Percentiles rank a stretch among this genome's conserved stretches.
Evolutionary conservation across 2,888 invertebrate species (phyloP).

Genomic region (Diplolepis rosae): DNA sequence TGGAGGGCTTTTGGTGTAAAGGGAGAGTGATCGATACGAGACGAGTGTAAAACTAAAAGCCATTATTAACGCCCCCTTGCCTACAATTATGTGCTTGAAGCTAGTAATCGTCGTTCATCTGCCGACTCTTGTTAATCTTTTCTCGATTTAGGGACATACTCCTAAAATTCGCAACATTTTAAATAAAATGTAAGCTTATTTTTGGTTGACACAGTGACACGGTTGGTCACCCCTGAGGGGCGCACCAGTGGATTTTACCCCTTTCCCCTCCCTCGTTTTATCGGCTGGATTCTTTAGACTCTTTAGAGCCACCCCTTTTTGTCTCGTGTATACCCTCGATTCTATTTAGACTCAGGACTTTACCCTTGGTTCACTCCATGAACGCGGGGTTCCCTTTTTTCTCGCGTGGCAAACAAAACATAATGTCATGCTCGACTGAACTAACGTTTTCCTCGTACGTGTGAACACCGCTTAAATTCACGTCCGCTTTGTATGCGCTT

Average conservation of each 20-base stretch:
- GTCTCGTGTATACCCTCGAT: constrained; percentile 52
- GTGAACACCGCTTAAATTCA: constrained; percentile 25
- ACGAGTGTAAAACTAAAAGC: background rate
- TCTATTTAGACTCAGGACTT: constrained; percentile 47
- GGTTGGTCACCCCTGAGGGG: constrained; percentile 58
- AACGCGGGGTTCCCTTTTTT: constrained; percentile 43
- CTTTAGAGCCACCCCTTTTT: constrained; percentile 30
- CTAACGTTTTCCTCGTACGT: constrained; percentile 44
- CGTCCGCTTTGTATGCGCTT: constrained; percentile 22
- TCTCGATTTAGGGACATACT: background rate
- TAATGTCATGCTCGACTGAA: constrained; percentile 55
- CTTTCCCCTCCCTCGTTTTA: background rate
- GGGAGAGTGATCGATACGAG: constrained; percentile 37
- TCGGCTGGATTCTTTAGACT: background rate
- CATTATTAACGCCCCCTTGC: background rate
- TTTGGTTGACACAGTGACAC: constrained; percentile 67
- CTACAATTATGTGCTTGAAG: background rate
- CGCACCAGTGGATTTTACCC: constrained; percentile 34
- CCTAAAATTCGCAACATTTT: background rate
- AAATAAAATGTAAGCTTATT: constrained; percentile 17
- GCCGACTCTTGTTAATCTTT: background rate
- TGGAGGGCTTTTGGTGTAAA: constrained; percentile 31
- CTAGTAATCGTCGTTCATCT: background rate
- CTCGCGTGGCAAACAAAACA: constrained; percentile 51
- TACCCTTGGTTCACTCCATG: constrained; percentile 39